Evolutionary conservation across 2,113 vertebrate genomes (phyloP).

Genomic region (Scytalopus superciliaris): DNA sequence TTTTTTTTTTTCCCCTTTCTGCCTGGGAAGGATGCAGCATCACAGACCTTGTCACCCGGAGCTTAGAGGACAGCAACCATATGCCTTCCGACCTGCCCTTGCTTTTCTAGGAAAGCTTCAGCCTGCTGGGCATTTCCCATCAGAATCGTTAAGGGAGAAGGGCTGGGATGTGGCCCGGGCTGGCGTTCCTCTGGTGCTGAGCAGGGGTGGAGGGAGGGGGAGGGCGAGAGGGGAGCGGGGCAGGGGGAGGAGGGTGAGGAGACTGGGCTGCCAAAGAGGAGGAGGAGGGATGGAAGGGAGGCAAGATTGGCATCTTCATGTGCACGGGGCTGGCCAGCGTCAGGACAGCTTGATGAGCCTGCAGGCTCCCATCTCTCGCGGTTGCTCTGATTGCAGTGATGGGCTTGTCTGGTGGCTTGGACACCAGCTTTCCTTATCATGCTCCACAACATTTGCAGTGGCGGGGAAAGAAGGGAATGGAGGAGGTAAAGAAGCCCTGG

Average conservation of each 20-base stretch:
- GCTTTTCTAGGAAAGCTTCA: constrained; percentile 54
- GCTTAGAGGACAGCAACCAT: constrained; percentile 65
- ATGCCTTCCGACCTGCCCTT: constrained; percentile 53
- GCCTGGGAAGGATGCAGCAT: constrained; percentile 40
- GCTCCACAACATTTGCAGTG: neutral
- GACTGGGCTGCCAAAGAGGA: constrained; percentile 25
- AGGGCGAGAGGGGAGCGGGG: neutral
- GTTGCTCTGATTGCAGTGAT: constrained; percentile 37
- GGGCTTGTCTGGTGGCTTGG: constrained; percentile 38
- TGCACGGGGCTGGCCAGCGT: neutral
- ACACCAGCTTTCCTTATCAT: constrained; percentile 36
- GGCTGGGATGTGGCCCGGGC: constrained; percentile 55
- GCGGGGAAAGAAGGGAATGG: neutral
- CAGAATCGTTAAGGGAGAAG: constrained; percentile 34
- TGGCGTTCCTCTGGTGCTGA: constrained; percentile 49
- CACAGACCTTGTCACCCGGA: constrained; percentile 53
- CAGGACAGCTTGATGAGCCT: constrained; percentile 47
- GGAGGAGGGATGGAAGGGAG: constrained; percentile 3
- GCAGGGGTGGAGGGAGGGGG: neutral
- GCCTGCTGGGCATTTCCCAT: constrained; percentile 63
- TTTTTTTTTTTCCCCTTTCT: neutral
- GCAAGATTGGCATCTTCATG: constrained; percentile 23
- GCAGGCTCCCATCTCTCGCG: neutral
- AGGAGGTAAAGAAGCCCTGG: constrained; percentile 6
- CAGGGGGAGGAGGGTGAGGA: constrained; percentile 36